Conservation (phyloP, 2,888 invertebrate genomes). For the Scaeva pyrastri region DNA sequence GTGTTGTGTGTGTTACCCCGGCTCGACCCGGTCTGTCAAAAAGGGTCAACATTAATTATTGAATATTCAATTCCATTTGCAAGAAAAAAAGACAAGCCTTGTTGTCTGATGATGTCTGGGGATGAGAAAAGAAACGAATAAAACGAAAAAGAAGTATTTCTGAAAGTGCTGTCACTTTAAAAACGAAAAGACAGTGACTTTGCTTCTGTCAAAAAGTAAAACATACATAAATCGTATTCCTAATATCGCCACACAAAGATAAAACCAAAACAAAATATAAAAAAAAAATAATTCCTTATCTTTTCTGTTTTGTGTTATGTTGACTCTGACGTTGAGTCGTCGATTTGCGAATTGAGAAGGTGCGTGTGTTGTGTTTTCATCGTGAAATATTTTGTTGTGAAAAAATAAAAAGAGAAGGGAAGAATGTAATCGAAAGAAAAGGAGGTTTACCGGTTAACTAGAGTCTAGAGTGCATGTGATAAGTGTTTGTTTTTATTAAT, state of each 20-base stretch:
- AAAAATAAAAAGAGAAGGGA: slow-evolving; percentile 33
- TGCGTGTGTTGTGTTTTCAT: slow-evolving; percentile 38
- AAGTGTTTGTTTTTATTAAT: slow-evolving; percentile 59
- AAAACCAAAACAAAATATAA: slow-evolving; percentile 48
- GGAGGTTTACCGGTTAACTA: slow-evolving; percentile 65
- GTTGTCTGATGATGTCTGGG: slow-evolving; percentile 12
- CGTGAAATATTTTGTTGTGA: slow-evolving; percentile 15
- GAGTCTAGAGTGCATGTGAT: slow-evolving; percentile 34
- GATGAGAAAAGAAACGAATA: slow-evolving; percentile 45
- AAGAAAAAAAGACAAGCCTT: slow-evolving; percentile 29
- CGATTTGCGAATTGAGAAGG: background rate
- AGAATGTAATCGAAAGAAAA: slow-evolving; percentile 40
- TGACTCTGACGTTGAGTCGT: background rate
- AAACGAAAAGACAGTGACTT: slow-evolving; percentile 13
- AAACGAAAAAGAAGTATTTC: slow-evolving; percentile 17
- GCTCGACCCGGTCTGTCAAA: slow-evolving; percentile 17
- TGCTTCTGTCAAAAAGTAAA: slow-evolving; percentile 61
- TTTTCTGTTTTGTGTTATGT: slow-evolving; percentile 36
- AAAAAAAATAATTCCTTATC: slow-evolving; percentile 14
- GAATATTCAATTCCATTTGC: slow-evolving; percentile 51
- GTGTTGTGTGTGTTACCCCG: slow-evolving; percentile 12
- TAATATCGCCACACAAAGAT: slow-evolving; percentile 27
- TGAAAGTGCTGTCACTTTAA: slow-evolving; percentile 56
- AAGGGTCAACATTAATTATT: slow-evolving; percentile 62
- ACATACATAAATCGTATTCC: no score